Evolutionary conservation across 2,797 vertebrate species (phyloP), one percentile per base, ranked within the genome.

Genomic region (Petrocephalus sullivani): DNA sequence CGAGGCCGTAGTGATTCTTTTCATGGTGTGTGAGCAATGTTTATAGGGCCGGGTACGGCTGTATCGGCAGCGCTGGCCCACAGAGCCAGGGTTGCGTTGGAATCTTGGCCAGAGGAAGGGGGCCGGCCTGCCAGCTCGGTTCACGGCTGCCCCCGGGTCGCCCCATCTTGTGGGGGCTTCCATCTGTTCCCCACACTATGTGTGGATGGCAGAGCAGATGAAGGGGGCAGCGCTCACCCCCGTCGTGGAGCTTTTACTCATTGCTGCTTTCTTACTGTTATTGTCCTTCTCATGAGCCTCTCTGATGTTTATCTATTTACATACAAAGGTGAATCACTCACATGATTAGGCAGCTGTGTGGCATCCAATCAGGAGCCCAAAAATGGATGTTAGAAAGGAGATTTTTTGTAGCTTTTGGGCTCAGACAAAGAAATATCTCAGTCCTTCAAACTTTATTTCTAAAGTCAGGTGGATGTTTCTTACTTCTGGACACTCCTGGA

Each of bases 161-260:
- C 93, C 88, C 93, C 94, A 94, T 95, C 92, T 92, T 93, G 93
- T 93, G 87, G 93, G 93, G 91, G 92, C 91, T 95, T 93, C 95
- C 95, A 96, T 96, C 95, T 96, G 95, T 94, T 95, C 93, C 90
- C 88, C 90, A 85, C 93, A 93, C 91, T 93, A 93, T 92, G 92
- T 60, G 37, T 5, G 2, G 16, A 19, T 41, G 53, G 19, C 33
- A 49, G 56, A 53, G 53, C 67, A 54, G 28, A 81, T 14, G 51
- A 56, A 57, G 2, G 51, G 23, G 61, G 61, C 41, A 60, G 58
- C 37, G 2, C 33, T 64, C 87, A 37, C 90, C 88, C 86, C 87
- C 83, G n/a, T 87, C 41, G 56, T 61, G 64, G 87, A 53, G 23
- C 81, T 37, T 86, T 49, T 91, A 89, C 92, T 81, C 84, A 86